Evolutionary conservation across 2,113 vertebrate genomes (phyloP).

Genomic region (Parotia lawesii): DNA sequence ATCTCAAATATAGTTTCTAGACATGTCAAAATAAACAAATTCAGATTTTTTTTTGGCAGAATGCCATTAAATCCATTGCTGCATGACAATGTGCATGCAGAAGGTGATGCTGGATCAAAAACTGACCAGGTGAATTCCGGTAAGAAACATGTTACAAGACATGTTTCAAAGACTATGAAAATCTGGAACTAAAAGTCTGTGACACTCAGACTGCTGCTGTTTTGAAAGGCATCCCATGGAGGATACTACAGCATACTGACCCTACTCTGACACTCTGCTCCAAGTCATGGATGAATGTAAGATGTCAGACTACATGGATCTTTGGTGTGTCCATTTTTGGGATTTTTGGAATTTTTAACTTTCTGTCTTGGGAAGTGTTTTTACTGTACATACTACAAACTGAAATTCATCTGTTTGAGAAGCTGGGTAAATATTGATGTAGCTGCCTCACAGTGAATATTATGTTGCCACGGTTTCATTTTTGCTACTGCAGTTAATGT

Average conservation of each 20-base stretch:
- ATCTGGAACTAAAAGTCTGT: neutral
- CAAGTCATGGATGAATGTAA: neutral
- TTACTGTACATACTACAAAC: neutral
- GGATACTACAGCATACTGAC: neutral
- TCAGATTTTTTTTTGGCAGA: neutral
- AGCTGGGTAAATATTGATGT: neutral
- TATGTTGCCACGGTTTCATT: neutral
- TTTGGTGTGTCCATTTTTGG: neutral
- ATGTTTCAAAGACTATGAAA: neutral
- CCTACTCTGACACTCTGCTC: neutral
- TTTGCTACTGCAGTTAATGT: neutral
- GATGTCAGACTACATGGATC: neutral
- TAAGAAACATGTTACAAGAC: neutral
- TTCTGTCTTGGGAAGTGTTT: neutral
- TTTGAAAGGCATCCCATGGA: neutral
- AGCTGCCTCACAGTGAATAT: neutral
- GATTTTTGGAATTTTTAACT: neutral
- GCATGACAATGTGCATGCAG: neutral
- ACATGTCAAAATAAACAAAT: conserved; percentile 8
- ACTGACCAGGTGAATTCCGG: neutral
- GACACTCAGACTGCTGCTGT: neutral
- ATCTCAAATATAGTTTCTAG: neutral
- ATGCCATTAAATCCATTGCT: neutral
- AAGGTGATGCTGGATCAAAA: neutral
- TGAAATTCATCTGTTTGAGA: neutral